Base-by-base conservation (phyloP, 2,113 vertebrate species). In the Myiozetetes cayanensis region DNA sequence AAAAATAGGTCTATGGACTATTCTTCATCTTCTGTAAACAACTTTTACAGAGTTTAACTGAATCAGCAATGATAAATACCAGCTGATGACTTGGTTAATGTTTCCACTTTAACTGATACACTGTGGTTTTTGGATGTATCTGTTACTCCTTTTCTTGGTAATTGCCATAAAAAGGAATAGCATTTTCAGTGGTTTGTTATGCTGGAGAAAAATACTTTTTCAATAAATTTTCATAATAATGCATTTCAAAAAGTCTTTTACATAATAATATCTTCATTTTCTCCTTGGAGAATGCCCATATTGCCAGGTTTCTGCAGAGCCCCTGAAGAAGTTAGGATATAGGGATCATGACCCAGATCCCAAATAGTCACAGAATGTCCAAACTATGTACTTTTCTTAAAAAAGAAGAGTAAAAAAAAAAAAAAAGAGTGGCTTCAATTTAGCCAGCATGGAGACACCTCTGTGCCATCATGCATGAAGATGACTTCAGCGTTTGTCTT, bases 121-220 rank as follows among this genome's bases (percentile, higher is more conserved):
- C 68, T 1, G 1, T 10, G 12, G 28, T 78, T 53, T 18, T 13
- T 37, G 0, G 0, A 52, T 20, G 5, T 55, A 41, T 63, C 24
- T 5, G 1, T 58, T 76, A 24, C 17, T 87, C 47, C 15, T 22
- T 68, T 75, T 55, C 33, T 55, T 49, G 13, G 37, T 46, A 68
- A 61, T 8, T 49, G 14, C 4, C 12, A 9, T 17, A 14, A 50
- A 53, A 81, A 44, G 10, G 18, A 33, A 12, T 20, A 35, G 5
- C 3, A 35, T 66, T 74, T 68, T 31, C 50, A 39, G 6, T 31
- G 23, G 6, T 73, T 80, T 56, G 19, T 39, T 59, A 55, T 21
- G 39, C 4, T 72, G 14, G 4, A 77, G 16, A 24, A 87, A 78
- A 84, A 33, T 50, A 8, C 16, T 76, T 88, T 72, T 18, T 24